phyloP scores from a whole-genome alignment of 1,140 invertebrate genomes.

The Ostrea denselamellosa region DNA sequence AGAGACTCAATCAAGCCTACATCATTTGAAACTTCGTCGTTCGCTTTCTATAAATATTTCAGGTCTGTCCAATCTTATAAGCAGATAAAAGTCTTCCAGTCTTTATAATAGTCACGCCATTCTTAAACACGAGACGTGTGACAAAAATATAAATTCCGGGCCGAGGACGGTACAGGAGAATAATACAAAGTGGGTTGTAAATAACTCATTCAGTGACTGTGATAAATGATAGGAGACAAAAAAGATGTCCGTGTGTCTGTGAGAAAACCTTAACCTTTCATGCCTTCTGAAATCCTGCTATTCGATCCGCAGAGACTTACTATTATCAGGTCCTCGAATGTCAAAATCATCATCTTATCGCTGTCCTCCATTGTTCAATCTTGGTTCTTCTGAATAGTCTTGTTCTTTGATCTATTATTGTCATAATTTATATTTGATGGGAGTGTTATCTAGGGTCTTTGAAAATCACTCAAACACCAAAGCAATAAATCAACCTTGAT shows the following conservation, averaged over 20 bases:
- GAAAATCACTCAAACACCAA: constrained; percentile 37
- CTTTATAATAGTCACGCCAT: not conserved
- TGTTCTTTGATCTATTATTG: constrained; percentile 33
- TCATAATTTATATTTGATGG: constrained; percentile 37
- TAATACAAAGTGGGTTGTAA: constrained; percentile 9
- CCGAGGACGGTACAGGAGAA: not conserved
- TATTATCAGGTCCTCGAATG: constrained; percentile 28
- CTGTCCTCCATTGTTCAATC: constrained; percentile 12
- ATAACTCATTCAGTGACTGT: constrained; percentile 31
- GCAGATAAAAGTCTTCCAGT: not conserved
- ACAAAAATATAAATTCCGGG: constrained; percentile 5
- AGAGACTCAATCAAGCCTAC: constrained; percentile 1
- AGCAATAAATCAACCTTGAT: constrained; percentile 38
- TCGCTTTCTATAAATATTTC: not conserved
- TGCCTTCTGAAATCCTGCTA: constrained; percentile 8
- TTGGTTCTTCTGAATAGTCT: constrained; percentile 1
- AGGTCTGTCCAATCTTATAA: not conserved
- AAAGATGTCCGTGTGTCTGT: constrained; percentile 37
- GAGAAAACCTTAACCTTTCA: constrained; percentile 37
- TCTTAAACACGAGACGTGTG: not conserved
- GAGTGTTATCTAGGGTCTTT: constrained; percentile 39
- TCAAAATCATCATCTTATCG: constrained; percentile 26
- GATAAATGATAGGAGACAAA: constrained; percentile 24
- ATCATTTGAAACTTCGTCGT: not conserved
- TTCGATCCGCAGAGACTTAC: not conserved